Base-by-base conservation (phyloP, 2,888 invertebrate genomes). In the Nematopogon swammerdamellus region DNA sequence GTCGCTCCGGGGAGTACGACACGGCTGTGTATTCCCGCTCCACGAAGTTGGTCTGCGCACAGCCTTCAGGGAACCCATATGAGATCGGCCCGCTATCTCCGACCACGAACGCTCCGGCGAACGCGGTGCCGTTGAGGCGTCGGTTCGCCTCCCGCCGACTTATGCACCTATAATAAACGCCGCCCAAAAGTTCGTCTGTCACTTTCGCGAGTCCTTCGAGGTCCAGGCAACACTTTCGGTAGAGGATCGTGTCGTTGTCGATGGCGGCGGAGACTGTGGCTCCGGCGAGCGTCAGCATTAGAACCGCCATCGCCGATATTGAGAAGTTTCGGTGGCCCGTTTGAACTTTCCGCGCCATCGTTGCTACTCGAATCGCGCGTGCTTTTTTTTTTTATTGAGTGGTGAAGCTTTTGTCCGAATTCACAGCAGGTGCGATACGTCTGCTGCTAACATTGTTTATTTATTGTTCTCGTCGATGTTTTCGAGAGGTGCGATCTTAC, bases 201-300 rank as follows among this genome's bases (percentile, higher is more conserved):
- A 68, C 58, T 64, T 65, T 72, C 49, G 71, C 53, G 45, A 80
- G 64, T 58, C 65, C 69, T 53, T 70, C 58, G 53, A 58, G 58
- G 44, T 59, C 60, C 2, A 62, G 60, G 59, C 80, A 80, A 58
- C 80, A 80, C 63, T 77, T 80, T 49, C 65, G 65, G 58, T 36
- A 36, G 8, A 14, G 36, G 3, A 3, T 3, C 3, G 36, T 14
- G 36, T 36, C 36, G 36, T 36, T 14, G 36, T 36, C 36, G 11
- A 14, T 3, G 14, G 36, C 25, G 25, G 25, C 36, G 36, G 36
- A 8, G 11, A 14, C 36, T 36, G 36, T 14, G 36, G 3, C 11
- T n/a, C n/a, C n/a, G 6, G n/a, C 36, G 11, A 6, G 11, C n/a
- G 36, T 14, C 11, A 36, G 36, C 36, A 14, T 3, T 14, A 14